These are phyloP conservation scores for Tupiocoris notatus DNA, from an alignment of 2,888 invertebrate species.

Conservation along the genomic window DNA sequence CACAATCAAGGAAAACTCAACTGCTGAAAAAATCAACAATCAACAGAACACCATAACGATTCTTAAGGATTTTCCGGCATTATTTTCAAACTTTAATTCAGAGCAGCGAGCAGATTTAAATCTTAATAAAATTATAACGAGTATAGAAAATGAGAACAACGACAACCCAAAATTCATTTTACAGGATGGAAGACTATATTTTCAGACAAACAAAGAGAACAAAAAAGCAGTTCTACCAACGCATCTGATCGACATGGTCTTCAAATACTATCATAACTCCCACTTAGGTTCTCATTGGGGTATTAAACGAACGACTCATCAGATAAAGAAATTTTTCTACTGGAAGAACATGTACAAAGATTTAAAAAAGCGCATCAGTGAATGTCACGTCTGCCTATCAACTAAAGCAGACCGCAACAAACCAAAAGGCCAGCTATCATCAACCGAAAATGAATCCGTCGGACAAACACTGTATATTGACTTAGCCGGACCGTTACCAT, in stretches of 20 bases:
- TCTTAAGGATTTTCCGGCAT: too few species aligned
- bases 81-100: too few species aligned
- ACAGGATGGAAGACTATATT: too few species aligned
- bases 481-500: conserved; percentile 5
- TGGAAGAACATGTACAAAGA: neutral
- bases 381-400: neutral
- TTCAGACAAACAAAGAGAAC: too few species aligned
- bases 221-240: neutral
- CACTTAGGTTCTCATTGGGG: neutral
- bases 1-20: too few species aligned
- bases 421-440: conserved; percentile 4
- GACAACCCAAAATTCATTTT: too few species aligned
- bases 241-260: neutral
- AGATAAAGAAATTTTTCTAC: neutral
- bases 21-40: too few species aligned
- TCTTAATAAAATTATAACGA: too few species aligned
- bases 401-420: neutral
- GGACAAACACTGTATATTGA: conserved; percentile 4
- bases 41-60: too few species aligned
- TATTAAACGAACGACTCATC: neutral
- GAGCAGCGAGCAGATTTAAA: too few species aligned
- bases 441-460: neutral
- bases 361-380: neutral
- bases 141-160: too few species aligned
- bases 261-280: neutral